These are phyloP conservation scores for Delia radicum DNA, from an alignment of 1,140 invertebrate genomes.

Conservation along the genomic window DNA sequence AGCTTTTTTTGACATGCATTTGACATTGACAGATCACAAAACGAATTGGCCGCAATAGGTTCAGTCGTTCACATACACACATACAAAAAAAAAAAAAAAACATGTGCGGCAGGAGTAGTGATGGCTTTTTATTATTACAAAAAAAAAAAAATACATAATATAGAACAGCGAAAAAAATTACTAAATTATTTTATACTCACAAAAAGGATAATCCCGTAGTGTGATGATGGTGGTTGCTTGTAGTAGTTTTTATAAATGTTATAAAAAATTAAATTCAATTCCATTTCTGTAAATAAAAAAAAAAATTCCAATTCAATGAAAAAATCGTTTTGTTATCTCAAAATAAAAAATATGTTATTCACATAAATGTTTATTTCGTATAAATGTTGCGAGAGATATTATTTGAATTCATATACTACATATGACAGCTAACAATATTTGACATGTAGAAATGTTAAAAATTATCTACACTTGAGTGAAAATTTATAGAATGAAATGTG, in stretches of 20 bases:
- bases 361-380: not conserved
- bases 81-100: too few relatives aligned
- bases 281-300: not conserved
- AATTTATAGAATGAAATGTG: not conserved
- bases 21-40: constrained; percentile 32
- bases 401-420: not conserved
- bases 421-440: not conserved
- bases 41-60: constrained; percentile 28
- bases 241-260: not conserved
- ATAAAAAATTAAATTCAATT: not conserved
- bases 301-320: not conserved
- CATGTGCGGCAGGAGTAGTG: not conserved
- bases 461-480: not conserved
- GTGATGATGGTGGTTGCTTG: not conserved
- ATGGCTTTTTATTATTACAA: not conserved
- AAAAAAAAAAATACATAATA: not conserved
- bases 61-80: not conserved
- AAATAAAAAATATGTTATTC: not conserved
- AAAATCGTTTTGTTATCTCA: not conserved
- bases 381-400: not conserved
- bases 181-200: not conserved
- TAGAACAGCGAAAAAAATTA: not conserved
- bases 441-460: not conserved
- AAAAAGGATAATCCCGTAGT: not conserved
- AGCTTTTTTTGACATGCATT: constrained; percentile 30